Conservation (phyloP, 2,797 vertebrate genomes). For the Gallirallus australis region DNA sequence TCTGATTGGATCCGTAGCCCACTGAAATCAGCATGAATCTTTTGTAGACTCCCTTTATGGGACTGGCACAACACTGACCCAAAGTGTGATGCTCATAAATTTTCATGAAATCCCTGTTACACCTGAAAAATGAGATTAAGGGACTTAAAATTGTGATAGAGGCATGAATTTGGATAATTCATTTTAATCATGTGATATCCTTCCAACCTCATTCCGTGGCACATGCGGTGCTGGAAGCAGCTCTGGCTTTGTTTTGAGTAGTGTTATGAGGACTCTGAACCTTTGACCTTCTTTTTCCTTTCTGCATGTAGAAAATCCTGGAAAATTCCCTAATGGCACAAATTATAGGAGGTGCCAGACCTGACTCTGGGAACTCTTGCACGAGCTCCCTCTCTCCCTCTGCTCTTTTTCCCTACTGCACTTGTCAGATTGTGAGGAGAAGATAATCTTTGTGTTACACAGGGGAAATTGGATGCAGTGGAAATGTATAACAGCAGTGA, state of each 20-base stretch:
- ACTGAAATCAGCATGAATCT: background rate
- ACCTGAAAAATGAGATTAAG: background rate
- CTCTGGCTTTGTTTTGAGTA: slow-evolving; percentile 5
- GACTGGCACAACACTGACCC: background rate
- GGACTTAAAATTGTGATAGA: background rate
- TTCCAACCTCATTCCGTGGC: background rate
- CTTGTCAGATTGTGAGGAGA: slow-evolving; percentile 58
- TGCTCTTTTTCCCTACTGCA: background rate
- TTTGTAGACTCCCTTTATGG: background rate
- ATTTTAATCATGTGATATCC: background rate
- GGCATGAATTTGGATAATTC: background rate
- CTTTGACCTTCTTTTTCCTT: slow-evolving; percentile 38
- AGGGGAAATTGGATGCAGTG: slow-evolving; percentile 32
- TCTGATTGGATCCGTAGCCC: background rate
- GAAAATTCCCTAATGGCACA: slow-evolving; percentile 49
- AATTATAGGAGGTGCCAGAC: background rate
- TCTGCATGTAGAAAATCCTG: slow-evolving; percentile 3
- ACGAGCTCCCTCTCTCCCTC: accelerated
- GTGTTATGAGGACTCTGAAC: background rate
- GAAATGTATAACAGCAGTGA: slow-evolving; percentile 16
- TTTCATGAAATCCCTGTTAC: background rate
- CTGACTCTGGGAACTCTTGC: background rate
- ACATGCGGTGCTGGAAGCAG: background rate
- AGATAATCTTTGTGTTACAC: slow-evolving; percentile 61
- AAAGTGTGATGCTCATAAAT: background rate